Base-by-base conservation (phyloP, 2,888 invertebrate species). In the Ectemnius lituratus region DNA sequence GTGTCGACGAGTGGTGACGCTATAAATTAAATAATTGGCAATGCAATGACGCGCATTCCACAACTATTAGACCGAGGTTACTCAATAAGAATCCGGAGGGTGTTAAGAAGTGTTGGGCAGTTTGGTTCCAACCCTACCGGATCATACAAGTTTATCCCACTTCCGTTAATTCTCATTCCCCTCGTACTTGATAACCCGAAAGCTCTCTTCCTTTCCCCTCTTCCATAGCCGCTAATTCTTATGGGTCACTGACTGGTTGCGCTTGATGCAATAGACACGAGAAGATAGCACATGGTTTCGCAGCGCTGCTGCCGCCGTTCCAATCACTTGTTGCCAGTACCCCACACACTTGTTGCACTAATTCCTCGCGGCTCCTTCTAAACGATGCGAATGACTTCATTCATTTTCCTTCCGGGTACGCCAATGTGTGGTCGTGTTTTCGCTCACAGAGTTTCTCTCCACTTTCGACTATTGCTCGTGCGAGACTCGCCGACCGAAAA, bases 191-290 rank as follows among this genome's bases (percentile, higher is more conserved):
- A 37, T 76, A 78, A 81, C 72, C 73, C 69, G 73, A 80, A 83
- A 78, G 79, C 73, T 80, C 74, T 75, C 81, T 78, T 81, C 72
- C 77, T 70, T 73, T 79, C 71, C 80, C 79, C 52, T 23, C 23
- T 23, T 23, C 52, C 52, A 52, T 16, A 6, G 73, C 80, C 76
- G 82, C 81, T 88, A 88, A 88, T 88, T 89, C 85, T 88, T 85
- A 81, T 87, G 85, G 89, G 89, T 89, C 89, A 87, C 84, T 89
- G 89, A 88, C 88, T 86, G 84, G 82, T 80, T 79, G 37, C 37
- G 80, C 79, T 79, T 70, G 81, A 78, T 80, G 78, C 82, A 81
- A 83, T 6, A 37, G 76, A 81, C 79, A 77, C 77, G 74, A 76
- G 71, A 81, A 86, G 86, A 87, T 85, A 85, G 85, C 79, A 67